Conservation (phyloP, 2,113 vertebrate genomes). For the Upupa epops region DNA sequence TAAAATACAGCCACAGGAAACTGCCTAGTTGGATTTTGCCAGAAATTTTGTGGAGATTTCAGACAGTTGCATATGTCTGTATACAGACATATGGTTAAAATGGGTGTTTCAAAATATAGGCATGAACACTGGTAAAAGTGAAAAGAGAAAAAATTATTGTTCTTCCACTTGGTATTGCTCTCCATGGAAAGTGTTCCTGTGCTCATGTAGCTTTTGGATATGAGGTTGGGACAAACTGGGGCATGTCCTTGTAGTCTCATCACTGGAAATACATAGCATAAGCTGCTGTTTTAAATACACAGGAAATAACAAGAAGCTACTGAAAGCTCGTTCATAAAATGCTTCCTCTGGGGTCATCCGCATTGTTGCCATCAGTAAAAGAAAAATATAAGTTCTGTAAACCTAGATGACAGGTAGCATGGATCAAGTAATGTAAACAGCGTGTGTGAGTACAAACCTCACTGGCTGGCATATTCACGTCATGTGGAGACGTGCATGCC, state of each 20-base stretch:
- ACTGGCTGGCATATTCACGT: background rate
- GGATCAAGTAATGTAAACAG: background rate
- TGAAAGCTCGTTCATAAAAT: background rate
- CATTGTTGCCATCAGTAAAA: background rate
- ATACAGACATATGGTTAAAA: background rate
- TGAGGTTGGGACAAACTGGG: background rate
- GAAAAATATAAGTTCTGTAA: background rate
- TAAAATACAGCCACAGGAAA: background rate
- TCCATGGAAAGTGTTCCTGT: background rate
- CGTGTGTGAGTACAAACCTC: background rate
- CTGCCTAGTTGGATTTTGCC: background rate
- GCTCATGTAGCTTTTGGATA: background rate
- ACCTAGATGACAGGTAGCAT: background rate
- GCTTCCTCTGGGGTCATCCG: background rate
- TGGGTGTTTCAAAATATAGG: background rate
- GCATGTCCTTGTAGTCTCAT: background rate
- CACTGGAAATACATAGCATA: background rate
- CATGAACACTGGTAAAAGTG: background rate
- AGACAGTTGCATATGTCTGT: background rate
- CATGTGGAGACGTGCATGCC: background rate
- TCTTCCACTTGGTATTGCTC: background rate
- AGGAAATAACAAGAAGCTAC: background rate
- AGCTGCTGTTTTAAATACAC: background rate
- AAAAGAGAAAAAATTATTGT: background rate
- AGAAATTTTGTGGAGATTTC: background rate